These are phyloP conservation scores for Drosophila planitibia DNA, from an alignment of 2,888 invertebrate genomes.

Conservation along the genomic window DNA sequence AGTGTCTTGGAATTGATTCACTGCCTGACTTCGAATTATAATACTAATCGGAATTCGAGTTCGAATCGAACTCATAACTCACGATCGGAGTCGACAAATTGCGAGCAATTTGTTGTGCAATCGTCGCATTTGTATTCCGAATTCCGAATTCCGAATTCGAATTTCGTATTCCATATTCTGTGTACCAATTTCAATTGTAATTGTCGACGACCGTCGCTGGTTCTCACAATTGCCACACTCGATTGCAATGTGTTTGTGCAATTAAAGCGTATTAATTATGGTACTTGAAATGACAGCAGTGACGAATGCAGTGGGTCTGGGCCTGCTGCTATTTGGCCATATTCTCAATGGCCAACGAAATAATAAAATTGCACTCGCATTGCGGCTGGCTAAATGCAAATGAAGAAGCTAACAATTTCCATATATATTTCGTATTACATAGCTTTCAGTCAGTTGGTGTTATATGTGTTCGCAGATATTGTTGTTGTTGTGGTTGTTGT, in stretches of 20 bases:
- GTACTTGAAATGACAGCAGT: constrained; percentile 33
- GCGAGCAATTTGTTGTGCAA: constrained; percentile 60
- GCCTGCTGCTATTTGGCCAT: constrained; percentile 36
- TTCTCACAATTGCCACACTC: constrained; percentile 69
- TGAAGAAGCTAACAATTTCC: constrained; percentile 54
- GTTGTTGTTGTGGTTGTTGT: background rate
- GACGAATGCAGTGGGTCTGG: constrained; percentile 12
- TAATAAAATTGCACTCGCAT: constrained; percentile 19
- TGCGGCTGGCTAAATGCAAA: constrained; percentile 64
- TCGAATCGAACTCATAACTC: constrained; percentile 27
- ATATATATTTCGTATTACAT: constrained; percentile 20
- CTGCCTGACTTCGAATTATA: constrained; percentile 4
- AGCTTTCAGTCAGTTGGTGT: constrained; percentile 13
- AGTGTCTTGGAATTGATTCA: constrained; percentile 31
- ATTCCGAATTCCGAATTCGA: constrained; percentile 15
- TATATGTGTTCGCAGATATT: background rate
- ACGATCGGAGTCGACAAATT: constrained; percentile 57
- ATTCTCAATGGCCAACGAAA: constrained; percentile 28
- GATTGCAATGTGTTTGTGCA: constrained; percentile 52
- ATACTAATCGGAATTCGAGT: constrained; percentile 11
- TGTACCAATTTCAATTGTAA: constrained; percentile 32
- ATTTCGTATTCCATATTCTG: constrained; percentile 27
- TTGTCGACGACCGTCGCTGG: constrained; percentile 40
- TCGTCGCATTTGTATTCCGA: constrained; percentile 23
- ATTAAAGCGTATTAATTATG: constrained; percentile 73